Base-by-base conservation (phyloP, 2,888 invertebrate species). In the Galeopsomyia nigrocyanea region DNA sequence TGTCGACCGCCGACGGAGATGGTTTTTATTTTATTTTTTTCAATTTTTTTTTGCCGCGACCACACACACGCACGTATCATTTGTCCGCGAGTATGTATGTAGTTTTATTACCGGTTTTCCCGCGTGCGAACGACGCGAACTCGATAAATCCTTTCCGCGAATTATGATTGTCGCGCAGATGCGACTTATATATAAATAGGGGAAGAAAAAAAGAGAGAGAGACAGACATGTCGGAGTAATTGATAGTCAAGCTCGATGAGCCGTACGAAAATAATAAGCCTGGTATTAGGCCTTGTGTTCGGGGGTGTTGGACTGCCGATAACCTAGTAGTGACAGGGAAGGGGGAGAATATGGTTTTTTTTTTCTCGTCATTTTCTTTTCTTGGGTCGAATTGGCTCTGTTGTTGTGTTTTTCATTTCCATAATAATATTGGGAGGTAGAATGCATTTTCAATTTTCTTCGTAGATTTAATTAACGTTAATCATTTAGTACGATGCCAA, bases 221-320 rank as follows among this genome's bases (percentile, higher is more conserved):
- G 58, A 62, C 73, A 68, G 71, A 55, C 39, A 68, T 82, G 80
- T 82, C 81, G 79, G 5, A 82, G 86, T 86, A 86, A 86, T 86
- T 86, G 86, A 86, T 86, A 86, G 84, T 80, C 79, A 80, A 81
- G 83, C 79, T 84, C 85, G 82, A 86, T 85, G 85, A 85, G 84
- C 84, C 85, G 84, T 84, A 85, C 81, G 81, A 85, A 86, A 86
- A 86, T 86, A 86, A 86, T 86, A 86, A 86, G 86, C 83, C 83
- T 74, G 79, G 78, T 80, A 83, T 85, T 84, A 83, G 83, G 80
- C 79, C 78, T 81, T 73, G 78, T 76, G 65, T 53, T 31, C 22
- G 16, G 78, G 80, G 79, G 79, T 80, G 82, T 80, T 81, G 49
- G 49, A 78, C 77, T 72, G 74, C 73, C 70, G 76, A 77, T 79